phyloP scores from a whole-genome alignment of 2,888 invertebrate species.

The Ommatoiulus sabulosus region DNA sequence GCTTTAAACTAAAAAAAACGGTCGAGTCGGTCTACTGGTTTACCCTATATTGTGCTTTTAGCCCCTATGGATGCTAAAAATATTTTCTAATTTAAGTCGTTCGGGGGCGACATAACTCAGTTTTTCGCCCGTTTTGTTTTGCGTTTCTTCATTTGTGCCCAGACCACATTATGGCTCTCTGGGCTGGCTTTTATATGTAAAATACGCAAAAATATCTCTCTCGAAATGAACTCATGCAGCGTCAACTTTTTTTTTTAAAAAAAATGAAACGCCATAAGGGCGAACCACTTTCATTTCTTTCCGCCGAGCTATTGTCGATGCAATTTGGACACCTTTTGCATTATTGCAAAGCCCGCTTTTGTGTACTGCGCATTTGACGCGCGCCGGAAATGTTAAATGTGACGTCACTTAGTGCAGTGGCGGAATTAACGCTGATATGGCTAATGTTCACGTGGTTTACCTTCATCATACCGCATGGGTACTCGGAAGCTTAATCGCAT shows the following conservation, averaged over 20 bases:
- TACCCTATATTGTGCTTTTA: not conserved
- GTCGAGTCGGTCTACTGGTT: no score
- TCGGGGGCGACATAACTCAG: not conserved
- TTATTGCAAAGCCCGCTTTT: not conserved
- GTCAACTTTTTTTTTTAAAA: not conserved
- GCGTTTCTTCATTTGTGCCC: not conserved
- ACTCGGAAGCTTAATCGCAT: no score
- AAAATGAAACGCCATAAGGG: not conserved
- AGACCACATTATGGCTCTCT: not conserved
- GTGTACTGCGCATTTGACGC: not conserved
- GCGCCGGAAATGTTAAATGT: not conserved
- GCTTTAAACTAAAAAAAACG: no score
- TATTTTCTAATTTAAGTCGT: slow-evolving; percentile 8
- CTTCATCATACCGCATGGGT: no score
- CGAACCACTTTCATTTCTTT: not conserved
- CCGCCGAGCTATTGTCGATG: not conserved
- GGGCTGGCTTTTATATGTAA: not conserved
- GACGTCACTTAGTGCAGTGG: not conserved
- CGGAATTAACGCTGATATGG: no score
- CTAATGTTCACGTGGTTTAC: no score
- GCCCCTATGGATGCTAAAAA: not conserved
- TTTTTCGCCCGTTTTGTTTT: slow-evolving; percentile 21
- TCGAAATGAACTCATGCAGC: not conserved
- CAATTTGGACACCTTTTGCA: not conserved
- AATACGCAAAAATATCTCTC: not conserved